Evolutionary conservation across 2,888 invertebrate genomes (phyloP).

Genomic region (Archips xylosteana): DNA sequence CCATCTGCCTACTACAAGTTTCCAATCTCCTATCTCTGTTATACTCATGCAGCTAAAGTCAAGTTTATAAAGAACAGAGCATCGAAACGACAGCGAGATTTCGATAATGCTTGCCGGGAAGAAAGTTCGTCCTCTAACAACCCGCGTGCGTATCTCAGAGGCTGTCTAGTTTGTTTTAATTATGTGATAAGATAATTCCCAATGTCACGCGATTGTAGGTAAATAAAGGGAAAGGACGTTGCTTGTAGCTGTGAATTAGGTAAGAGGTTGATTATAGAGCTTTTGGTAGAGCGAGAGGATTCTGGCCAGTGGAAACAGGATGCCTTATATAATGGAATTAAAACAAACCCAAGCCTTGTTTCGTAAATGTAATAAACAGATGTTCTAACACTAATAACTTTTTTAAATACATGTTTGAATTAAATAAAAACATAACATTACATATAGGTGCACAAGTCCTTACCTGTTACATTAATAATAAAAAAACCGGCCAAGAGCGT

Average conservation of each 20-base stretch:
- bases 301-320: background rate
- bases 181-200: slow-evolving; percentile 16
- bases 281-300: background rate
- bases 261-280: background rate
- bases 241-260: background rate
- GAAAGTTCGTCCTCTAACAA: slow-evolving; percentile 16
- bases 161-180: slow-evolving; percentile 31
- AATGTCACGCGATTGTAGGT: slow-evolving; percentile 1
- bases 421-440: no score
- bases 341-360: background rate
- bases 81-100: background rate
- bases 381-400: no score
- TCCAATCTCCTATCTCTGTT: background rate
- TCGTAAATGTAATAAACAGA: background rate
- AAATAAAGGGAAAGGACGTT: background rate
- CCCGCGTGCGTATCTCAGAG: slow-evolving; percentile 24
- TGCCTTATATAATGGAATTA: background rate
- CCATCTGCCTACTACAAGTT: background rate
- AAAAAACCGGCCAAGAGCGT: no score
- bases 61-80: slow-evolving; percentile 6
- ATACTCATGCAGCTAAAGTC: background rate
- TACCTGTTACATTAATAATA: no score
- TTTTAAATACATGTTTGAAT: no score
- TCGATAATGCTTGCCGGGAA: background rate
- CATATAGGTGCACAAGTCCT: no score